Base-by-base conservation (phyloP, 2,888 invertebrate genomes). In the Crepidodera aurea region DNA sequence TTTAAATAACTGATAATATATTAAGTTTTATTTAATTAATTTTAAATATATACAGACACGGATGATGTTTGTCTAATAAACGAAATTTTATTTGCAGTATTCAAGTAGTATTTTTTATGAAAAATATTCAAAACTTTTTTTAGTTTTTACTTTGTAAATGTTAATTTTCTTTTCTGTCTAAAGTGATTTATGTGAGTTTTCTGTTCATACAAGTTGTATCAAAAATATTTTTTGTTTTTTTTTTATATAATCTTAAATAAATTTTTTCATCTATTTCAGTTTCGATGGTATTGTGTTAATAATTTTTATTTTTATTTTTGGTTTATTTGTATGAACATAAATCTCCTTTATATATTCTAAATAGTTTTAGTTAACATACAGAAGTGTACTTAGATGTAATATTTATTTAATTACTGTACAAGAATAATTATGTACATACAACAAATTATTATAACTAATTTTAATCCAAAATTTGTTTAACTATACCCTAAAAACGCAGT, bases 61-160 rank as follows among this genome's bases (percentile, higher is more conserved):
- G 6, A 37, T 48, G 51, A 55, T 16, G 29, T 25, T 50, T 13
- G 50, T 39, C 42, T 13, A 19, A 4, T 12, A 34, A 46, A 18
- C 55, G 29, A 64, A 62, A 60, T 59, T 64, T 66, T 44, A 65
- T 65, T 67, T 66, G 58, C 70, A 70, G 70, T 70, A 70, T 70
- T 70, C 60, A 40, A 58, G 59, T 60, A 69, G 69, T 69, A 69
- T 70, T 70, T 68, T 66, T 59, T 60, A 67, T 34, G 48, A 22
- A 44, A 44, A 44, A 22, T 22, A 12, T 22, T 44, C 22, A 5
- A 44, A 12, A 12, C 13, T 19, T 16, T 44, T 39, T 19, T 44
- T 44, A 44, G 44, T 48, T 48, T n/a, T 25, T 46, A 46, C 7
- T 27, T 48, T 46, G 25, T 27, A 29, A 27, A 25, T 44, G 27